These are phyloP conservation scores for Melanotus villosus DNA, from an alignment of 2,888 invertebrate genomes.

Conservation along the genomic window DNA sequence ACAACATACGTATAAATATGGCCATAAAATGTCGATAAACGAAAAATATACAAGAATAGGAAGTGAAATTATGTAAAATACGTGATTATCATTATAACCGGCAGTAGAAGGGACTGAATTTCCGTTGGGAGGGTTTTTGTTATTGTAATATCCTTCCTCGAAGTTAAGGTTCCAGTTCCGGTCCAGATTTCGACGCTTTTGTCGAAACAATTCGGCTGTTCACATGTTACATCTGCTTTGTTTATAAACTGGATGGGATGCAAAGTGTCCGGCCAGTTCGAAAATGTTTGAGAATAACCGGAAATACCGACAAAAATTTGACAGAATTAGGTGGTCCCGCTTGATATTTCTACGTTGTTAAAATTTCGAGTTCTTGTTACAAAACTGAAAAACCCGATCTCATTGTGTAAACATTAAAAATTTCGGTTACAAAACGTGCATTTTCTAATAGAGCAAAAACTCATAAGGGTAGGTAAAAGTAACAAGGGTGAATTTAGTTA, in stretches of 20 bases:
- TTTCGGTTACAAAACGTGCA: constrained; percentile 43
- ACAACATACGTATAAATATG: constrained; percentile 12
- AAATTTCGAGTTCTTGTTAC: not conserved
- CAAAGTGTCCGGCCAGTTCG: not conserved
- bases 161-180: constrained; percentile 41
- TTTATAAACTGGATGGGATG: constrained; percentile 16
- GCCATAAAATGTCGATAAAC: constrained; percentile 21
- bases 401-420: constrained; percentile 10
- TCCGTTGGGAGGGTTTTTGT: constrained; percentile 42
- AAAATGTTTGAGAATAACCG: not conserved
- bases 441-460: constrained; percentile 36
- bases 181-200: constrained; percentile 36
- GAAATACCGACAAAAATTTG: not conserved
- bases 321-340: not conserved
- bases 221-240: constrained; percentile 36
- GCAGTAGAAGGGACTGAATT: constrained; percentile 20
- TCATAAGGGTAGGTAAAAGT: constrained; percentile 33
- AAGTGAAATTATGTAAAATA: constrained; percentile 22
- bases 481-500: constrained; percentile 45
- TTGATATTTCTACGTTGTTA: not conserved
- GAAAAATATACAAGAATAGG: constrained; percentile 13
- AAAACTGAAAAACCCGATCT: not conserved
- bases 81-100: constrained; percentile 25
- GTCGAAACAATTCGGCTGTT: constrained; percentile 25
- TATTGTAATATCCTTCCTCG: constrained; percentile 43